phyloP scores from a whole-genome alignment of 2,113 vertebrate species.

The Apus apus region DNA sequence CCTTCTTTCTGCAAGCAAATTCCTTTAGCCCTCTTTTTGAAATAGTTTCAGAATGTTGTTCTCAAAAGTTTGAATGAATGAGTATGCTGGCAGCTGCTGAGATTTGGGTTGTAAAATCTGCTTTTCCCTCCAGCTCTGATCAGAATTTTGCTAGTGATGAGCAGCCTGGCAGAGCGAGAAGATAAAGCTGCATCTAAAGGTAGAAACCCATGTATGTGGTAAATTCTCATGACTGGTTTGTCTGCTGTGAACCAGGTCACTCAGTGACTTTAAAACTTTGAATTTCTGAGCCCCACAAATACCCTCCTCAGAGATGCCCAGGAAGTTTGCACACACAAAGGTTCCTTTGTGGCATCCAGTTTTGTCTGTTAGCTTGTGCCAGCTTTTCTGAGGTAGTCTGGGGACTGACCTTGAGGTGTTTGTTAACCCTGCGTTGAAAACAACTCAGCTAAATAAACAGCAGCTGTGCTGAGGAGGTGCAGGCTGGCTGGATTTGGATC shows the following conservation, averaged over 20 bases:
- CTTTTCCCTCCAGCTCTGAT: not conserved
- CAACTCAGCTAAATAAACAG: rapidly evolving
- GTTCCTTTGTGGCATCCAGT: not conserved
- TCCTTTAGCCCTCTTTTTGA: not conserved
- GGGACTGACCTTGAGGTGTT: not conserved
- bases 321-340: not conserved
- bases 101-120: not conserved
- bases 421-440: not conserved
- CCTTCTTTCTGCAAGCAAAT: not conserved
- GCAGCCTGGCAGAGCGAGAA: not conserved
- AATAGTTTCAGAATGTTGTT: not conserved
- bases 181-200: not conserved
- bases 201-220: not conserved
- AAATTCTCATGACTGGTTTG: not conserved
- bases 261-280: rapidly evolving
- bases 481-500: not conserved
- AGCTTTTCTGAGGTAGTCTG: not conserved
- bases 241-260: not conserved
- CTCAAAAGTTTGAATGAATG: not conserved
- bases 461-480: not conserved
- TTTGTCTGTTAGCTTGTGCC: not conserved
- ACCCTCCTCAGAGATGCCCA: not conserved
- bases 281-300: not conserved
- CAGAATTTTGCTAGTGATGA: not conserved
- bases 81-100: not conserved